These are phyloP conservation scores for Neosilurus mollespiculum DNA, from an alignment of 2,797 vertebrate species.

Conservation along the genomic window DNA sequence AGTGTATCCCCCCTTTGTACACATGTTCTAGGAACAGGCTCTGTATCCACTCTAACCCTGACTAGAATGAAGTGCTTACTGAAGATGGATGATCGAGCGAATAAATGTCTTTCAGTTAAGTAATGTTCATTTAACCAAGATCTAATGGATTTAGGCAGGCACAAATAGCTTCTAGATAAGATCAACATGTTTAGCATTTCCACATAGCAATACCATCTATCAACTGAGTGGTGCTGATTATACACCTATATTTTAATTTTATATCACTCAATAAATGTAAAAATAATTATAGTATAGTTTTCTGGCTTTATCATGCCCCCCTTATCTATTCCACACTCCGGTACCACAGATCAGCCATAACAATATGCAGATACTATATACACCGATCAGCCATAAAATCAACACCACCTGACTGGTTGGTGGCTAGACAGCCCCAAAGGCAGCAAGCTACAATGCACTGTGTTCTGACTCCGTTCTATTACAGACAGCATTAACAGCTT, in stretches of 20 bases:
- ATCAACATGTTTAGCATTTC: slow-evolving; percentile 7
- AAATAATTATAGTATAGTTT: neutral
- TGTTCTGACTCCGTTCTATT: too few relatives aligned
- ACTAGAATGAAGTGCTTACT: neutral
- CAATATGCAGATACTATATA: too few relatives aligned
- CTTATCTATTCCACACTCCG: neutral
- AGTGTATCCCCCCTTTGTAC: neutral
- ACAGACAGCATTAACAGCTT: too few relatives aligned
- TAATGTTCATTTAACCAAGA: slow-evolving; percentile 7
- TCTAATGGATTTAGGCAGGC: neutral
- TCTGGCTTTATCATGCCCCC: neutral
- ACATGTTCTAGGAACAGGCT: neutral
- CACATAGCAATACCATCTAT: neutral
- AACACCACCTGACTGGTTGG: too few relatives aligned
- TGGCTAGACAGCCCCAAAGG: too few relatives aligned
- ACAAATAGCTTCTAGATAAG: slow-evolving; percentile 11
- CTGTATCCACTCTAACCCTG: neutral
- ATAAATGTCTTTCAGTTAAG: neutral
- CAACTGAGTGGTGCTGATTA: neutral
- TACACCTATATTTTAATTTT: neutral
- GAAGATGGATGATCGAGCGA: neutral
- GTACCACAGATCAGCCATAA: too few relatives aligned
- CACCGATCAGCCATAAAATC: too few relatives aligned
- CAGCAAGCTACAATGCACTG: too few relatives aligned
- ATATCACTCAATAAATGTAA: neutral